These are phyloP conservation scores for Dryadula phaetusa DNA, from an alignment of 2,888 invertebrate genomes.

Conservation along the genomic window DNA sequence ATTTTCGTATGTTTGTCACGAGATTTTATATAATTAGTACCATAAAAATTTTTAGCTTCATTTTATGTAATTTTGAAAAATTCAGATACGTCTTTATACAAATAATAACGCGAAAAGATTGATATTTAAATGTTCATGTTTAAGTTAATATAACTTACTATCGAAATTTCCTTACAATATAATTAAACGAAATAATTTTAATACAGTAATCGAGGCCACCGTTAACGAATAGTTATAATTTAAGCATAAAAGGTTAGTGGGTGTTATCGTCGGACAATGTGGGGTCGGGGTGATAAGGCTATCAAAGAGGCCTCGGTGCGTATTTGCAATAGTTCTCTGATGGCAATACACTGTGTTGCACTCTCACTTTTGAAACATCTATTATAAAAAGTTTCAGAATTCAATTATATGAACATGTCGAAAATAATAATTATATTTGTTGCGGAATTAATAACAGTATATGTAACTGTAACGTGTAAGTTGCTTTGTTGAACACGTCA, in stretches of 20 bases:
- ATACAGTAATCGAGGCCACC: slow-evolving; percentile 38
- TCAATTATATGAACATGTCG: slow-evolving; percentile 13
- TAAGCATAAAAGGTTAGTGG: slow-evolving; percentile 37
- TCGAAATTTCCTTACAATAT: slow-evolving; percentile 4
- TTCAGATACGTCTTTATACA: too few species aligned
- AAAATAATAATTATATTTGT: slow-evolving; percentile 16
- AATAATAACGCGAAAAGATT: too few species aligned
- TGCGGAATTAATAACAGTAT: slow-evolving; percentile 4
- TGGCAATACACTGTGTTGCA: slow-evolving; percentile 29
- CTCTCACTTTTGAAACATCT: slow-evolving; percentile 39
- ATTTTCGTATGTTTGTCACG: background rate
- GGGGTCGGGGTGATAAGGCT: slow-evolving; percentile 52
- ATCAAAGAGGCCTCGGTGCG: slow-evolving; percentile 49
- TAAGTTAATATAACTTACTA: background rate
- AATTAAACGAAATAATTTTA: slow-evolving; percentile 11
- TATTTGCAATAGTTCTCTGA: slow-evolving; percentile 43
- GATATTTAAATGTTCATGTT: too few species aligned
- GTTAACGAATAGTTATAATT: slow-evolving; percentile 38
- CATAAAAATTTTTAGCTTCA: too few species aligned
- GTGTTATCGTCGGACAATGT: slow-evolving; percentile 46
- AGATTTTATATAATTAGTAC: background rate
- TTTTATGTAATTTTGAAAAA: too few species aligned
- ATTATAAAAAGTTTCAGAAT: slow-evolving; percentile 35
- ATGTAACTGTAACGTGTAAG: background rate
- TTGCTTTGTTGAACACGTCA: background rate